phyloP scores from a whole-genome alignment of 2,113 vertebrate genomes.

The Stegastes partitus region DNA sequence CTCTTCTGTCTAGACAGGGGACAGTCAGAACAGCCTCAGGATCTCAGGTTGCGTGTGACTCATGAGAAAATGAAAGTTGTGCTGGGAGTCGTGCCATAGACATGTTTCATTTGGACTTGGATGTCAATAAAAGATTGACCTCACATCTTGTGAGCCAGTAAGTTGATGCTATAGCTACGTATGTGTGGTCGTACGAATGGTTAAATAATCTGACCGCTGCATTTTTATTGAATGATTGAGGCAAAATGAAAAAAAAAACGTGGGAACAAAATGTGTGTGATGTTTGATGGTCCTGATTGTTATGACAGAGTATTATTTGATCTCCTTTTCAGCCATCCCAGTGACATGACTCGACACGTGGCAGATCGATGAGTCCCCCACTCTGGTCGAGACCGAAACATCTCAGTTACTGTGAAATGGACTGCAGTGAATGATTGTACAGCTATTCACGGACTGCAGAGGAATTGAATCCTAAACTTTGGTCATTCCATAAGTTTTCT shows the following conservation, averaged over 20 bases:
- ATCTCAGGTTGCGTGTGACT: constrained; percentile 44
- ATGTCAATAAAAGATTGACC: constrained; percentile 28
- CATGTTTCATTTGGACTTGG: constrained; percentile 24
- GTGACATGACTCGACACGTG: neutral
- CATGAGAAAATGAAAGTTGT: constrained; percentile 55
- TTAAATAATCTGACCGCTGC: constrained; percentile 19
- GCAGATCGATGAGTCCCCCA: neutral
- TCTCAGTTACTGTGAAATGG: neutral
- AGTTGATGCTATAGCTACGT: constrained; percentile 20
- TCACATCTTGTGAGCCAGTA: constrained; percentile 24
- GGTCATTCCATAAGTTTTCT: neutral
- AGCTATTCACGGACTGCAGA: neutral
- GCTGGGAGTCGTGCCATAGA: constrained; percentile 17
- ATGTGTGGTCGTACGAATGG: neutral
- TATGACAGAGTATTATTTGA: neutral
- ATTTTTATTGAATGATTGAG: constrained; percentile 22
- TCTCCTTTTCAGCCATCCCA: neutral
- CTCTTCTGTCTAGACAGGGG: constrained; percentile 53
- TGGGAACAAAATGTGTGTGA: constrained; percentile 5
- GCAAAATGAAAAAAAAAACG: constrained; percentile 7
- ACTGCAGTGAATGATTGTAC: neutral
- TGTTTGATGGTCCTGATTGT: neutral
- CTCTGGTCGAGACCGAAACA: constrained; percentile 10
- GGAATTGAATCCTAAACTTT: neutral
- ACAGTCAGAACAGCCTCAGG: constrained; percentile 47